A percentile compares a stretch with the other conserved stretches of the same genome.
Evolutionary conservation across 2,113 vertebrate genomes (phyloP).

Genomic region (Melozone crissalis): DNA sequence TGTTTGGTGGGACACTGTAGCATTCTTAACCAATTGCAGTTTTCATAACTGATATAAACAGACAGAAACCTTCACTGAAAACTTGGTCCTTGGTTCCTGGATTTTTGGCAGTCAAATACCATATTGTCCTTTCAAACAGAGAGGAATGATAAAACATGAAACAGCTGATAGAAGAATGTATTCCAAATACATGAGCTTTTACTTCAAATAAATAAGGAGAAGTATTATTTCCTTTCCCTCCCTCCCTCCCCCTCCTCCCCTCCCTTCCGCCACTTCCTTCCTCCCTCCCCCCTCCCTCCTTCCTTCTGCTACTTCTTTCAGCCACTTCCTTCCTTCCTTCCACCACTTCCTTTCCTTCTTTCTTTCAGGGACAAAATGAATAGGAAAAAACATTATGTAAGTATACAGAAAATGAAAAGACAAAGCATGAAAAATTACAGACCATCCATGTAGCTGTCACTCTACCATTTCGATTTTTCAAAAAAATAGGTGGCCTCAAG

Average conservation of each 20-base stretch:
- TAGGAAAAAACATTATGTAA: background rate
- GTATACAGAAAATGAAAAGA: background rate
- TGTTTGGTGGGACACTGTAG: background rate
- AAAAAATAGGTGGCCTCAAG: background rate
- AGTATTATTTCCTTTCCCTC: background rate
- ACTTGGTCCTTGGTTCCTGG: background rate
- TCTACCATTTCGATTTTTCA: background rate
- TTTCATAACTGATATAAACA: background rate
- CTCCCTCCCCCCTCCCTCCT: too few species aligned
- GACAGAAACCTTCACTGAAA: background rate
- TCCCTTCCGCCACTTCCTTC: too few species aligned
- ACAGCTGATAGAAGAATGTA: background rate
- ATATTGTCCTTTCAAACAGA: background rate
- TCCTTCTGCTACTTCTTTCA: too few species aligned
- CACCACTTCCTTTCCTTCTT: too few species aligned
- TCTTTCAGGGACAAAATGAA: background rate
- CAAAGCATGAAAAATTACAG: background rate
- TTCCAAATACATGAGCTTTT: background rate
- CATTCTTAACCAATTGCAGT: background rate
- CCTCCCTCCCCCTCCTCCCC: accelerated
- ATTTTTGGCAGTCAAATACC: background rate
- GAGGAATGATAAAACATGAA: background rate
- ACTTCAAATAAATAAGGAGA: background rate
- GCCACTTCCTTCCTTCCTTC: too few species aligned
- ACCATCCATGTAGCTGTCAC: background rate